These are phyloP conservation scores for Datnioides undecimradiatus DNA, from an alignment of 2,113 vertebrate genomes.

Conservation along the genomic window DNA sequence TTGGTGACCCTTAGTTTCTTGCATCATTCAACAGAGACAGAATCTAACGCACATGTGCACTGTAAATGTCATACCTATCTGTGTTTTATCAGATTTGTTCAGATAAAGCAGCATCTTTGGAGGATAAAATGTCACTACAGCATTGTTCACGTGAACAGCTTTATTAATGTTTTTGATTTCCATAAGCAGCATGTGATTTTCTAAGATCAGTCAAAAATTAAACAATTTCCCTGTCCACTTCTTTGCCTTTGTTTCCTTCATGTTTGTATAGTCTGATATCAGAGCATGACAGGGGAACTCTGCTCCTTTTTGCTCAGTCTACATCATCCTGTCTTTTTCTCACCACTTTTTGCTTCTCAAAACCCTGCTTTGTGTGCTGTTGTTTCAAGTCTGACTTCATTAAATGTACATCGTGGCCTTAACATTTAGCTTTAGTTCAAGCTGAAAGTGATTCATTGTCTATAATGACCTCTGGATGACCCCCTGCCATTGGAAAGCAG, in stretches of 20 bases:
- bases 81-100: neutral
- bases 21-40: neutral
- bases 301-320: slow-evolving; percentile 9
- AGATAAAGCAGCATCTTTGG: neutral
- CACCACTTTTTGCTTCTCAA: neutral
- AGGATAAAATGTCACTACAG: neutral
- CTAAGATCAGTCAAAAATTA: neutral
- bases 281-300: neutral
- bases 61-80: neutral
- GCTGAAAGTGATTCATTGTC: slow-evolving; percentile 23
- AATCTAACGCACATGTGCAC: neutral
- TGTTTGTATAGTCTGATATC: slow-evolving; percentile 21
- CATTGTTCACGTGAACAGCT: neutral
- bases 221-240: slow-evolving; percentile 3
- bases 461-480: slow-evolving; percentile 60
- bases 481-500: slow-evolving; percentile 35
- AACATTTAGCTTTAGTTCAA: slow-evolving; percentile 18
- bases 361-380: neutral
- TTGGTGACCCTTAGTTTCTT: neutral
- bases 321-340: too few relatives aligned
- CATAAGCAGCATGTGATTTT: neutral
- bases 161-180: slow-evolving; percentile 7
- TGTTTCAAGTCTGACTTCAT: neutral
- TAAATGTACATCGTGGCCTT: neutral
- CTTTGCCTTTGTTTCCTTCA: slow-evolving; percentile 14